Evolutionary conservation across 2,797 vertebrate genomes (phyloP).

Genomic region (Nyctalus aviator): DNA sequence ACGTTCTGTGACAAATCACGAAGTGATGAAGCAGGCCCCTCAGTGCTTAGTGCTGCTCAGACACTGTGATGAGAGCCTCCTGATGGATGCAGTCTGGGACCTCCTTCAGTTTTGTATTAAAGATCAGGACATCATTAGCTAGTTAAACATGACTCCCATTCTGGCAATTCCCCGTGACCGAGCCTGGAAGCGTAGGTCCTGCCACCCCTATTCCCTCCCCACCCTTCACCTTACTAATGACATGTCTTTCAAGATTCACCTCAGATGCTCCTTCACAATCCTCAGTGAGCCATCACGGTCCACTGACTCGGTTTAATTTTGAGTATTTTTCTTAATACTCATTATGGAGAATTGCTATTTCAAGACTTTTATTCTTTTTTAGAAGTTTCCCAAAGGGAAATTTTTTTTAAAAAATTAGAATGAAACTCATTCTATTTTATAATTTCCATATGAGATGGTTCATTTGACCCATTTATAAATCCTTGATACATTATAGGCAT

Average conservation of each 20-base stretch:
- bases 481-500: background rate
- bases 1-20: slow-evolving; percentile 30
- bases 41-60: background rate
- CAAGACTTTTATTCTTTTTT: background rate
- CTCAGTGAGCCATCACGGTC: background rate
- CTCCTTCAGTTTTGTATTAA: background rate
- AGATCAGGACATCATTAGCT: background rate
- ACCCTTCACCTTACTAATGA: background rate
- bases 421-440: background rate
- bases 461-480: background rate
- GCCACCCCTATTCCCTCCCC: background rate
- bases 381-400: background rate
- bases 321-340: background rate
- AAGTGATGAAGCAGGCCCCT: background rate
- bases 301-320: background rate
- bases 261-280: background rate
- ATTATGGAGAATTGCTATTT: background rate
- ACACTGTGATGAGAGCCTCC: background rate
- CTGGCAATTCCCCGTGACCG: background rate
- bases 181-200: background rate
- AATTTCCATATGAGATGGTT: background rate
- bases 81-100: too few species aligned
- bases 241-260: background rate
- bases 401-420: background rate
- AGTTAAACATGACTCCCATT: background rate